Percentiles rank a stretch among this genome's conserved stretches.
phyloP scores from a whole-genome alignment of 2,797 vertebrate species.

The Bothrops alternatus region DNA sequence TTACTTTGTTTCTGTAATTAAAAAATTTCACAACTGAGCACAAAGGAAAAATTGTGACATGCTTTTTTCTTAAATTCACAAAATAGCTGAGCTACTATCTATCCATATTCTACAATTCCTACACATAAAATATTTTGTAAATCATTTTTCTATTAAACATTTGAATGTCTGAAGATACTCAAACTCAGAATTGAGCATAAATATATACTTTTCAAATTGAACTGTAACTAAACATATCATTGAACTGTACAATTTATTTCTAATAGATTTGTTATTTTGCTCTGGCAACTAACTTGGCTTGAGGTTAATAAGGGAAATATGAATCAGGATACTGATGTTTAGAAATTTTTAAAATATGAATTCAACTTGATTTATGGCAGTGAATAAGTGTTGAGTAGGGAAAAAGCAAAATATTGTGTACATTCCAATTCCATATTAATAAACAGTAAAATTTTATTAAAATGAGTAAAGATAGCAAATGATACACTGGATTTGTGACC shows the following conservation, averaged over 20 bases:
- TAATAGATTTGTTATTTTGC: background rate
- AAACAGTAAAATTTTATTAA: background rate
- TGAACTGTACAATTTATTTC: constrained; percentile 11
- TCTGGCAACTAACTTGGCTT: background rate
- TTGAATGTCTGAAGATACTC: background rate
- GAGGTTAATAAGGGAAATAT: background rate
- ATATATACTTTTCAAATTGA: background rate
- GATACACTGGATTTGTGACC: background rate
- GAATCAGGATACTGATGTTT: background rate
- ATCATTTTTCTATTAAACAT: background rate
- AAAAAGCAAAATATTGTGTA: background rate
- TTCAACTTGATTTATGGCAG: background rate
- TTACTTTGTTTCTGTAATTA: background rate
- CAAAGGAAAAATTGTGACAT: background rate
- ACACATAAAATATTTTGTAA: background rate
- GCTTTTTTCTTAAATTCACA: background rate
- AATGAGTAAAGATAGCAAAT: background rate
- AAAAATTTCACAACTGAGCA: background rate
- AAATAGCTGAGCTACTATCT: background rate
- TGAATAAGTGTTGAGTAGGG: background rate
- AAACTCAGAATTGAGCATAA: background rate
- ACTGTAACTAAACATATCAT: background rate
- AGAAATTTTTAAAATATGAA: background rate
- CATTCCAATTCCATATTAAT: background rate
- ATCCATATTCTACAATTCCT: background rate